Evolutionary conservation across 2,888 invertebrate genomes (phyloP), one percentile per base, ranked within the genome.

Genomic region (Colostygia pectinataria): DNA sequence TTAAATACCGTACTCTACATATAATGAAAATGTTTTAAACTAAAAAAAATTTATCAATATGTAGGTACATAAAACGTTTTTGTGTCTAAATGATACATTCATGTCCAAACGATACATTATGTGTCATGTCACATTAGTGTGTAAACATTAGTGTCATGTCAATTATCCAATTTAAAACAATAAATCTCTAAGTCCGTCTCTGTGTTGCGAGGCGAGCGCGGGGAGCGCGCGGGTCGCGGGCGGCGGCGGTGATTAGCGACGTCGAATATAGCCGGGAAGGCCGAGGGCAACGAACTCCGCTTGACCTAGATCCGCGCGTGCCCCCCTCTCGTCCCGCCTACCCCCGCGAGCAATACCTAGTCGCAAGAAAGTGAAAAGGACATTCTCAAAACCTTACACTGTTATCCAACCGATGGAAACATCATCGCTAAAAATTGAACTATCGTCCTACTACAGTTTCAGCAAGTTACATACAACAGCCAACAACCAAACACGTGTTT

Each of bases 201-300:
- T 80, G 76, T 63, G 59, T 55, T 53, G 59, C 36, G 14, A 63
- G 61, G 63, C 60, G 56, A 57, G 54, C 55, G 59, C 57, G 66
- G 61, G 33, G 56, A 54, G 65, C 57, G 63, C 38, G 66, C 61
- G 66, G 59, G 52, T 54, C 48, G 55, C 53, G 55, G 55, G 63
- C 59, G 53, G 61, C 58, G 62, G 71, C 68, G 76, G 80, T 81
- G 83, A 86, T 88, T 85, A 83, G 83, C 84, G 83, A 79, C 79
- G 80, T 81, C 83, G 76, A 87, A 89, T 88, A 88, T 88, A 89
- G 87, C 81, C 77, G 86, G 87, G 89, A 90, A 89, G 89, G 89
- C 89, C 89, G 89, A 87, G 89, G 86, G 87, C 88, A 88, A 88
- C 85, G 89, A 90, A 87, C 89, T 89, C 87, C 66, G 88, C 83